Evolutionary conservation across 2,113 vertebrate species (phyloP), one percentile per base, ranked within the genome.

Genomic region (rabbit (Oryctolagus cuniculus)): DNA sequence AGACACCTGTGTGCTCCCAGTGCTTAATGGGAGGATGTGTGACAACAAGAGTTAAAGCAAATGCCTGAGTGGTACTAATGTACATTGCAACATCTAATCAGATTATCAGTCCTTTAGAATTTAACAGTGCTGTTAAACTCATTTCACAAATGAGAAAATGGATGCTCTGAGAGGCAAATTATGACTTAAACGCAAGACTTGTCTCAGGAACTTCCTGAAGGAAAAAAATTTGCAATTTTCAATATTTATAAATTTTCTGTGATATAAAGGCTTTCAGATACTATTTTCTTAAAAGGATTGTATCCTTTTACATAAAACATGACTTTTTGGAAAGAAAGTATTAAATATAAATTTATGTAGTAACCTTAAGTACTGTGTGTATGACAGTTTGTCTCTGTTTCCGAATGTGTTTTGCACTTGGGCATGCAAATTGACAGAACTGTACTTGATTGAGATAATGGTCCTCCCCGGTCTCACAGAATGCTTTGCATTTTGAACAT

Each of bases 71-170:
- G 34, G 5, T 83, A 83, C 29, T 55, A 29, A 38, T 49, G 13
- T 34, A 67, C 53, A 84, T 10, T 34, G 22, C 36, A 53, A 75
- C 49, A 89, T 67, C 69, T 91, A 75, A 90, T 83, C 70, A 66
- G 94, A 93, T 79, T 77, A 89, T 55, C 3, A 83, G 31, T 82
- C 44, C 9, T 93, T 72, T 70, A 89, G 21, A 83, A 51, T 67
- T 24, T 58, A 72, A 84, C 34, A 67, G 12, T 34, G 67, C 66
- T 80, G n/a, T 70, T 91, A 70, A 83, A 83, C 10, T 83, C 66
- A 89, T 87, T 70, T 93, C 64, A n/a, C 3, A 94, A 72, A 85
- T 90, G 89, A 94, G 44, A 87, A 92, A 94, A 93, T 75, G 87
- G 27, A 72, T 81, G 49, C 29, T 87, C 5, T 81, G 70, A 81